These are phyloP conservation scores for Conus betulinus DNA, from an alignment of 1,140 invertebrate genomes.

Conservation along the genomic window DNA sequence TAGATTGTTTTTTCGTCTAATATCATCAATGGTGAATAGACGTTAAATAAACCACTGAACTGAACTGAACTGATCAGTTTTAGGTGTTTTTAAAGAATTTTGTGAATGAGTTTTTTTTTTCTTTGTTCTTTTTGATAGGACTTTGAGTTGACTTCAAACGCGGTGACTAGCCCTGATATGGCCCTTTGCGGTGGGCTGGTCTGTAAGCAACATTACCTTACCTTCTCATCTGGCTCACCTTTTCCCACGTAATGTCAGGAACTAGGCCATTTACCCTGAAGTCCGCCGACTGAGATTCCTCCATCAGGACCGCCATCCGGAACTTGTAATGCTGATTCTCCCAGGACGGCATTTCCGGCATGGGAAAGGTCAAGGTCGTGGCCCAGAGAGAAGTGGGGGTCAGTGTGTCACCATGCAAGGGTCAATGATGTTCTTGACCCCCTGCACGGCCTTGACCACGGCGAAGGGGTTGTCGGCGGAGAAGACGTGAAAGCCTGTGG, in stretches of 20 bases:
- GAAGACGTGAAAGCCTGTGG: not conserved
- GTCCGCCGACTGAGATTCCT: not conserved
- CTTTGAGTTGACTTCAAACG: no score
- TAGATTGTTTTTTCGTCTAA: no score
- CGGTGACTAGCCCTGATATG: no score
- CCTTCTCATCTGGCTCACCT: not conserved
- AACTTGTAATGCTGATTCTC: not conserved
- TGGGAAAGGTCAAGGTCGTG: not conserved
- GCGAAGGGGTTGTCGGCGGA: not conserved
- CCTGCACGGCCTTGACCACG: not conserved
- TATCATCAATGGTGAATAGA: no score
- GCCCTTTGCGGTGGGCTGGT: no score
- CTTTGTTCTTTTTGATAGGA: no score
- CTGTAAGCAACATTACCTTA: no score
- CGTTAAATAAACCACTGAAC: no score
- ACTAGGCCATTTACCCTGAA: not conserved
- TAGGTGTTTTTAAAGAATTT: no score
- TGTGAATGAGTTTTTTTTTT: no score
- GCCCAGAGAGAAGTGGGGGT: not conserved
- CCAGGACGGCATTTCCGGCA: not conserved
- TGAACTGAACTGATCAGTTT: no score
- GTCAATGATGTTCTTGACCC: not conserved
- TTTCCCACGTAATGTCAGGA: not conserved
- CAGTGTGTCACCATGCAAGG: constrained; percentile 11
- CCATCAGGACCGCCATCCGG: not conserved